Percentiles rank a stretch among this genome's conserved stretches.
Evolutionary conservation across 2,888 invertebrate species (phyloP).

Genomic region (Craniophora ligustri): DNA sequence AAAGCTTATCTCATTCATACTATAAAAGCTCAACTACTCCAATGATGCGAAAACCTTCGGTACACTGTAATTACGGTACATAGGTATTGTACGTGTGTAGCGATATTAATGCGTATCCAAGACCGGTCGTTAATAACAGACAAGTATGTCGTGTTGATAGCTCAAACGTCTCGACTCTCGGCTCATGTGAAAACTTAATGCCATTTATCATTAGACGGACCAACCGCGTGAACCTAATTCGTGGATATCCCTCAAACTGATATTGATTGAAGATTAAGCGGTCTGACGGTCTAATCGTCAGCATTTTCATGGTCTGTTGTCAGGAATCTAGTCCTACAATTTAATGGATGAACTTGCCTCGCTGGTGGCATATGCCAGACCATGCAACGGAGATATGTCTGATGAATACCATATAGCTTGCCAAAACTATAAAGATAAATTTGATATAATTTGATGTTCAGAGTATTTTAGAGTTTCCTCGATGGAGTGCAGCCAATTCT

Average conservation of each 20-base stretch:
- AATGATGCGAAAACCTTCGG: slow-evolving; percentile 48
- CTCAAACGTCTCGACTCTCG: slow-evolving; percentile 46
- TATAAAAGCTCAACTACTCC: slow-evolving; percentile 5
- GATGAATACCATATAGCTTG: too few species aligned
- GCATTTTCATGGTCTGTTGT: not conserved
- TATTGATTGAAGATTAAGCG: slow-evolving; percentile 34
- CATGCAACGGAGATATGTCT: too few species aligned
- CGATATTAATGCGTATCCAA: slow-evolving; percentile 52
- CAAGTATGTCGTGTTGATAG: slow-evolving; percentile 43
- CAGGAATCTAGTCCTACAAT: too few species aligned
- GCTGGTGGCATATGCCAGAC: too few species aligned
- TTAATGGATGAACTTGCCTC: too few species aligned
- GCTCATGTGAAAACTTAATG: slow-evolving; percentile 55
- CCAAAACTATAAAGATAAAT: too few species aligned
- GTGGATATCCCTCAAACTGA: slow-evolving; percentile 35
- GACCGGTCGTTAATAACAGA: slow-evolving; percentile 55
- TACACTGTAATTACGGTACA: slow-evolving; percentile 47
- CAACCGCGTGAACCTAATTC: slow-evolving; percentile 47
- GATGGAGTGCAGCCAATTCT: too few species aligned
- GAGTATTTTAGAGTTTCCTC: too few species aligned
- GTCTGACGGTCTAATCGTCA: slow-evolving; percentile 3
- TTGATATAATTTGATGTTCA: too few species aligned
- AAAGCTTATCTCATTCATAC: slow-evolving; percentile 3
- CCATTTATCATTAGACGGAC: slow-evolving; percentile 54
- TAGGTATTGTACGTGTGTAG: slow-evolving; percentile 30